phyloP scores from a whole-genome alignment of 2,113 vertebrate genomes.

The Nothoprocta pentlandii region DNA sequence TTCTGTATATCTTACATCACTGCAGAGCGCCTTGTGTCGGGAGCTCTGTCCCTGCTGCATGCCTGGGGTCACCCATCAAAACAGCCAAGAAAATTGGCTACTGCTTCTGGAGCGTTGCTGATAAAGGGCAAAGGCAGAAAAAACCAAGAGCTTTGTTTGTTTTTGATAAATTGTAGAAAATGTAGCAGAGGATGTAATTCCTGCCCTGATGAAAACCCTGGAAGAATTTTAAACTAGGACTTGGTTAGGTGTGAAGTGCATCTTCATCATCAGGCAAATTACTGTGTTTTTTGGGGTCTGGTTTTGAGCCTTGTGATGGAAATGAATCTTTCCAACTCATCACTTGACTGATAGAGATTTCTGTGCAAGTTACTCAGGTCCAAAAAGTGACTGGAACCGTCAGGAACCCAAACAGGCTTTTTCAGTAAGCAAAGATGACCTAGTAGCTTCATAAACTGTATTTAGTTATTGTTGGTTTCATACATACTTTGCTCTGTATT shows the following conservation, averaged over 20 bases:
- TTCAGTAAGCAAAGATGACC: not conserved
- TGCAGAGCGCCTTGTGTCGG: not conserved
- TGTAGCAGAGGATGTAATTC: not conserved
- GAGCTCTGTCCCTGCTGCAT: not conserved
- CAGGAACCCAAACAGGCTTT: not conserved
- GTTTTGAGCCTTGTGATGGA: not conserved
- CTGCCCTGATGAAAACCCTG: not conserved
- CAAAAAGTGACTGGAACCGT: not conserved
- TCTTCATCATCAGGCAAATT: not conserved
- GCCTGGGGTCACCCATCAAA: not conserved
- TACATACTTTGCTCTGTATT: not conserved
- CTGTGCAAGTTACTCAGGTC: not conserved
- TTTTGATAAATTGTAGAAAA: not conserved
- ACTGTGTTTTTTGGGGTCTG: not conserved
- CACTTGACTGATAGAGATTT: not conserved
- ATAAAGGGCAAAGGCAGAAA: not conserved
- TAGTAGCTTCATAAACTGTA: not conserved
- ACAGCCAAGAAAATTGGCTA: not conserved
- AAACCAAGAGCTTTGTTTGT: not conserved
- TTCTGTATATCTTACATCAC: not conserved
- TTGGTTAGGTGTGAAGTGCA: not conserved
- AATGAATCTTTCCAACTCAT: not conserved
- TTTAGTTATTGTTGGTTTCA: not conserved
- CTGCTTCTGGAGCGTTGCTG: not conserved
- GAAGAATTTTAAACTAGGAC: not conserved